Percentiles rank a stretch among this genome's conserved stretches.
These are phyloP conservation scores for Clarias gariepinus DNA, from an alignment of 2,113 vertebrate species.

Conservation along the genomic window DNA sequence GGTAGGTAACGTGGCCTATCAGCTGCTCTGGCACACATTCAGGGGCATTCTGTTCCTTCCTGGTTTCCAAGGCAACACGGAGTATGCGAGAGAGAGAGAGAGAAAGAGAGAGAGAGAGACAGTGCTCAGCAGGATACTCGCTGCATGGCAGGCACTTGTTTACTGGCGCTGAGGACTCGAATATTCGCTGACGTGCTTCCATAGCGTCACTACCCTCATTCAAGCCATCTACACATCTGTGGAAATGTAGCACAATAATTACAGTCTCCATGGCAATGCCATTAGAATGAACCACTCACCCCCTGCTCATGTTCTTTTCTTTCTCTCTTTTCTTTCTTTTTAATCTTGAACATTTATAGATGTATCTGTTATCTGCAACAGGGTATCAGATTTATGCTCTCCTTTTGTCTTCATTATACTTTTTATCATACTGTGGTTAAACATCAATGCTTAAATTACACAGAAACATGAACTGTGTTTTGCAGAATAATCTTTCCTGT, in stretches of 20 bases:
- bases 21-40: conserved; percentile 41
- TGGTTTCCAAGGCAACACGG: conserved; percentile 76
- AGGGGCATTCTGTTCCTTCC: conserved; percentile 57
- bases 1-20: conserved; percentile 38
- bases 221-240: conserved; percentile 65
- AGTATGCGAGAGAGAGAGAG: not conserved
- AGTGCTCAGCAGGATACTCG: conserved; percentile 63
- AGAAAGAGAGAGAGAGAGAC: conserved; percentile 57
- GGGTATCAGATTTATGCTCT: conserved; percentile 18
- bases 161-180: conserved; percentile 67
- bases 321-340: conserved; percentile 48
- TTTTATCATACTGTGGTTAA: not conserved
- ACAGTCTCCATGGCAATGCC: conserved; percentile 73
- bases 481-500: not conserved
- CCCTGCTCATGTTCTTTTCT: conserved; percentile 38
- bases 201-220: conserved; percentile 56
- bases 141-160: conserved; percentile 68
- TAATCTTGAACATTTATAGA: conserved; percentile 60
- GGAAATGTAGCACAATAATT: conserved; percentile 64
- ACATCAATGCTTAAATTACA: not conserved
- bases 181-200: conserved; percentile 67
- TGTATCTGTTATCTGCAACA: conserved; percentile 56
- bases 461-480: not conserved
- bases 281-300: conserved; percentile 42
- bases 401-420: conserved; percentile 3